These are phyloP conservation scores for Hanleya hanleyi DNA, from an alignment of 2,888 invertebrate species.

Conservation along the genomic window DNA sequence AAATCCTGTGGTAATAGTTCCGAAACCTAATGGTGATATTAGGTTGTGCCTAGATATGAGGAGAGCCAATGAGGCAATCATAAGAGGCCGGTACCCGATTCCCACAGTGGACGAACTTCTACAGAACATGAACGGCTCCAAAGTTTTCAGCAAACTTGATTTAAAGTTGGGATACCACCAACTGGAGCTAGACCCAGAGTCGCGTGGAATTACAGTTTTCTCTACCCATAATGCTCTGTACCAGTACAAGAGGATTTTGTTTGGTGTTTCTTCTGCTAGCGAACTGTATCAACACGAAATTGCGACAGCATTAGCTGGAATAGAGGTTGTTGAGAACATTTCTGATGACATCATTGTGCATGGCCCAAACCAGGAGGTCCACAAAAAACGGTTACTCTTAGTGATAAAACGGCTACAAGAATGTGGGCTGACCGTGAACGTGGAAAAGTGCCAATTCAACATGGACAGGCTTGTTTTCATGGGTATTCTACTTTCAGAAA, in stretches of 20 bases:
- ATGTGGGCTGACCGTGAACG: too few relatives aligned
- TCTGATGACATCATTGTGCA: slow-evolving; percentile 71
- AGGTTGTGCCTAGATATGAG: slow-evolving; percentile 50
- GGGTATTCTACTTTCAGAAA: too few relatives aligned
- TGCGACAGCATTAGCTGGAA: slow-evolving; percentile 60
- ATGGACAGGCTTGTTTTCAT: too few relatives aligned
- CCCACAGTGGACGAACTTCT: slow-evolving; percentile 48
- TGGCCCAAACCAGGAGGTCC: slow-evolving; percentile 55
- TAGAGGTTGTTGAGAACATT: slow-evolving; percentile 65
- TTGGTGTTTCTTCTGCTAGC: slow-evolving; percentile 67
- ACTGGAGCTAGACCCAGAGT: slow-evolving; percentile 45
- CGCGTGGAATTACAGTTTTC: slow-evolving; percentile 47
- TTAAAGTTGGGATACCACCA: slow-evolving; percentile 46
- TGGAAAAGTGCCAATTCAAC: too few relatives aligned
- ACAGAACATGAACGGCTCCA: too few relatives aligned
- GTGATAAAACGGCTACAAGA: too few relatives aligned
- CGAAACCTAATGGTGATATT: slow-evolving; percentile 38
- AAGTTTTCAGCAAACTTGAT: slow-evolving; percentile 44
- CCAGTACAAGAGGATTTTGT: slow-evolving; percentile 44
- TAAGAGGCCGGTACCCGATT: slow-evolving; percentile 37
- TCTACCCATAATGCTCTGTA: slow-evolving; percentile 42
- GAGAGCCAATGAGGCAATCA: slow-evolving; percentile 43
- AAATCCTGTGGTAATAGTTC: slow-evolving; percentile 24
- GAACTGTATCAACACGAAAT: slow-evolving; percentile 73
- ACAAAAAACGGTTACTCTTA: too few relatives aligned